Conservation (phyloP, 2,113 vertebrate genomes). For the Aptenodytes forsteri region DNA sequence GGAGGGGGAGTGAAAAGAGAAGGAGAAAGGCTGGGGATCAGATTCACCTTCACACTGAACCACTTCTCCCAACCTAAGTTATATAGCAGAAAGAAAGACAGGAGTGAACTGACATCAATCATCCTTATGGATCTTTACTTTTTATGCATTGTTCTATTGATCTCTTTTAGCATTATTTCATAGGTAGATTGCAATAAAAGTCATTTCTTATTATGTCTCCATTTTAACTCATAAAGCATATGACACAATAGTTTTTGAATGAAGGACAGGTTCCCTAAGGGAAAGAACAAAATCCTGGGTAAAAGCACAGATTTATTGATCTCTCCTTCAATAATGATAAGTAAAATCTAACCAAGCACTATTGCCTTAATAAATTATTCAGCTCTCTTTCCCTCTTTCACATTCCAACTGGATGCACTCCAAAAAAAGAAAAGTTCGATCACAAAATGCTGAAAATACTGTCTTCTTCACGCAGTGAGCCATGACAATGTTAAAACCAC, state of each 20-base stretch:
- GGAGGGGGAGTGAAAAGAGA: not conserved
- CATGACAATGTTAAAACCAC: not conserved
- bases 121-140: conserved; percentile 18
- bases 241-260: not conserved
- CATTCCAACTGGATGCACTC: not conserved
- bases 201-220: conserved; percentile 49
- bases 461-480: not conserved
- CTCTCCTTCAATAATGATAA: conserved; percentile 40
- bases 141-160: conserved; percentile 60
- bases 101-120: conserved; percentile 25
- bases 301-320: conserved; percentile 42
- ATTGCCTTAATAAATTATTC: conserved; percentile 53
- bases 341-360: conserved; percentile 38
- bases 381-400: not conserved
- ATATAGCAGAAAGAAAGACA: not conserved
- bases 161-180: conserved; percentile 36
- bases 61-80: not conserved
- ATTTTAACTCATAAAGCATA: conserved; percentile 21
- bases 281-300: not conserved
- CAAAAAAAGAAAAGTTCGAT: not conserved
- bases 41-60: conserved; percentile 8
- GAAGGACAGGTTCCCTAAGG: conserved; percentile 2
- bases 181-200: conserved; percentile 15
- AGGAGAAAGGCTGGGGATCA: not conserved
- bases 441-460: not conserved